Base-by-base conservation (phyloP, 2,113 vertebrate species). In the Peromyscus californicus region DNA sequence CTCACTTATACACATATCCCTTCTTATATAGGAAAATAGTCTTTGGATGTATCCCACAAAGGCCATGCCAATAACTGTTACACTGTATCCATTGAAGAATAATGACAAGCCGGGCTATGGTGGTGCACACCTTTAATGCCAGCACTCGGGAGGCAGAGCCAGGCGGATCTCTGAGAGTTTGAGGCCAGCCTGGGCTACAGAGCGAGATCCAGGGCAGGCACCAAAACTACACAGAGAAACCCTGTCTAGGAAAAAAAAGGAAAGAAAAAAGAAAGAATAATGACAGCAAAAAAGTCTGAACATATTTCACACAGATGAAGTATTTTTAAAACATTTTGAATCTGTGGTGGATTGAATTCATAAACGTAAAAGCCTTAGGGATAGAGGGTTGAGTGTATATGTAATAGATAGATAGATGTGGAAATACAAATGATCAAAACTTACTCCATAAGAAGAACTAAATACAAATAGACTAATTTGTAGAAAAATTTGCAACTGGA, bases 371-470 rank as follows among this genome's bases (percentile, higher is more conserved):
- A n/a, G 36, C 21, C 61, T 70, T 61, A 24, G 48, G 12, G 69
- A n/a, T 8, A 72, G 39, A 88, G 61, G 75, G 54, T 21, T 74
- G 67, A 63, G 1, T 74, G 80, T 85, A 79, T 67, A 54, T 31
- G 15, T 59, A 89, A 83, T 78, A 74, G 48, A 87, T 78, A 74
- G 39, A 87, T 72, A 48, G 67, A 90, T 80, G 8, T 21, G 26
- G 74, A 96, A 95, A 93, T 54, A 21, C 6, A 84, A 93, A 90
- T 93, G 6, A 90, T 75, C 33, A 94, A 92, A 90, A 91, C n/a
- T 82, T 3, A 88, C 15, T 17, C 42, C 31, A 57, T 22, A 84
- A 94, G 92, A 89, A 36, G 26, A 89, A 79, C 61, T 63, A 84
- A 87, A 84, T 86, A 88, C 11, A 96, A 85, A 85, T 21, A 86